Evolutionary conservation across 2,113 vertebrate species (phyloP).

Genomic region (Nansenia antarctica): DNA sequence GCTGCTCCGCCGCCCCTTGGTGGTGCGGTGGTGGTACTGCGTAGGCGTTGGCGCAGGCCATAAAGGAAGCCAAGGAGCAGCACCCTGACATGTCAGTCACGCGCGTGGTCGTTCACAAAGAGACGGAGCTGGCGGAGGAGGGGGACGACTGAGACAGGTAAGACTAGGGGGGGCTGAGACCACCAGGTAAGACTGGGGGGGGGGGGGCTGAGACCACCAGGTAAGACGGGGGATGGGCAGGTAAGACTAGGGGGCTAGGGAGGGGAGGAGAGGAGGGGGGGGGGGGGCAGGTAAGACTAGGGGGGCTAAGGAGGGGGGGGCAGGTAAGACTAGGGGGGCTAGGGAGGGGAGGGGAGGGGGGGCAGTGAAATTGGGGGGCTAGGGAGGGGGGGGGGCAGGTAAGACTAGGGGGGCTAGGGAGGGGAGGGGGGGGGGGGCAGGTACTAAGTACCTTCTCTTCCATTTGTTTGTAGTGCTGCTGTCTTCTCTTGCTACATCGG

Average conservation of each 20-base stretch:
- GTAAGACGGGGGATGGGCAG: background rate
- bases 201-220: too few species aligned
- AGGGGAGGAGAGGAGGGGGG: background rate
- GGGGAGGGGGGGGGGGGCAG: too few species aligned
- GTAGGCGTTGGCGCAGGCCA: constrained; percentile 96
- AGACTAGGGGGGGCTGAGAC: constrained; percentile 19
- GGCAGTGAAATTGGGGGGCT: too few species aligned
- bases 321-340: too few species aligned
- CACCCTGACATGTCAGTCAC: constrained; percentile 99
- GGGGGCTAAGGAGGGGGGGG: background rate
- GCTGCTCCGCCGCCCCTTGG: too few species aligned
- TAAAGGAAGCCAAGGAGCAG: constrained; percentile 99
- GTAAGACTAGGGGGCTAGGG: too few species aligned
- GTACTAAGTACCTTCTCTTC: too few species aligned
- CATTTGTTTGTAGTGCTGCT: too few species aligned
- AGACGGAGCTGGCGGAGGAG: constrained; percentile 92
- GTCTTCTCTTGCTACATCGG: too few species aligned
- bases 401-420: background rate
- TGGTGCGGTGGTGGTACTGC: too few species aligned
- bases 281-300: too few species aligned
- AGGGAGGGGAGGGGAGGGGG: too few species aligned
- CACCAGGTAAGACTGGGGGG: background rate
- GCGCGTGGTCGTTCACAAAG: constrained; percentile 97
- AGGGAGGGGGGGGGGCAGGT: background rate
- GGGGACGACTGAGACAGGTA: constrained; percentile 74